phyloP scores from a whole-genome alignment of 2,888 invertebrate genomes.

The Zaprionus lineosus region DNA sequence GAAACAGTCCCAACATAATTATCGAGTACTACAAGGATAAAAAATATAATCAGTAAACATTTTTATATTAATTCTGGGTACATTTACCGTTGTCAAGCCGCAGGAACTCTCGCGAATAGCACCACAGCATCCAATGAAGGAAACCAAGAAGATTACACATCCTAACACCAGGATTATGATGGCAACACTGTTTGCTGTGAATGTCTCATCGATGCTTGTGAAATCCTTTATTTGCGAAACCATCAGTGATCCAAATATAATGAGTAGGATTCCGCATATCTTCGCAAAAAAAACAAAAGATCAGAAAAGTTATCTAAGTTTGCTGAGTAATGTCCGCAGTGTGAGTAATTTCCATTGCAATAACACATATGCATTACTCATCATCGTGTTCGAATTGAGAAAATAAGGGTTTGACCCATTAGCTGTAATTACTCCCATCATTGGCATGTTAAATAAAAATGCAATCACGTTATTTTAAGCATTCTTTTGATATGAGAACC shows the following conservation, averaged over 20 bases:
- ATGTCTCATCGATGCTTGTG: conserved; percentile 82
- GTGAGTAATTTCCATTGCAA: too few relatives aligned
- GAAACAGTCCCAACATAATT: conserved; percentile 87
- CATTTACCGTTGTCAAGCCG: conserved; percentile 90
- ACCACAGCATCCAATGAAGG: conserved; percentile 95
- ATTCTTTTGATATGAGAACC: conserved; percentile 23
- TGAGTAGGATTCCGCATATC: conserved; percentile 88
- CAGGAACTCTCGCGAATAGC: conserved; percentile 93
- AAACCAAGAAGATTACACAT: conserved; percentile 89
- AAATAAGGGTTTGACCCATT: conserved; percentile 42
- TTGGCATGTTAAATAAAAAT: conserved; percentile 35
- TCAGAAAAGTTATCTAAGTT: too few relatives aligned
- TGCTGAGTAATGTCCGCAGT: too few relatives aligned
- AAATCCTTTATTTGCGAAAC: conserved; percentile 85
- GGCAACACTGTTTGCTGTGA: conserved; percentile 85
- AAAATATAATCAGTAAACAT: neutral
- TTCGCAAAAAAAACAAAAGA: conserved; percentile 78
- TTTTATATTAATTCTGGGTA: too few relatives aligned
- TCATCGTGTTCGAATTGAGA: conserved; percentile 25
- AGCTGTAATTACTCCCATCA: conserved; percentile 46
- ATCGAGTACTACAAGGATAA: conserved; percentile 86
- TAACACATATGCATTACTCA: conserved; percentile 45
- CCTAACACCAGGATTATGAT: conserved; percentile 88
- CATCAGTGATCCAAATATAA: conserved; percentile 87
- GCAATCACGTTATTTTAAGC: conserved; percentile 28